Percentiles rank a stretch among this genome's conserved stretches.
Conservation (phyloP, 2,888 invertebrate species). For the Heliconius sara region DNA sequence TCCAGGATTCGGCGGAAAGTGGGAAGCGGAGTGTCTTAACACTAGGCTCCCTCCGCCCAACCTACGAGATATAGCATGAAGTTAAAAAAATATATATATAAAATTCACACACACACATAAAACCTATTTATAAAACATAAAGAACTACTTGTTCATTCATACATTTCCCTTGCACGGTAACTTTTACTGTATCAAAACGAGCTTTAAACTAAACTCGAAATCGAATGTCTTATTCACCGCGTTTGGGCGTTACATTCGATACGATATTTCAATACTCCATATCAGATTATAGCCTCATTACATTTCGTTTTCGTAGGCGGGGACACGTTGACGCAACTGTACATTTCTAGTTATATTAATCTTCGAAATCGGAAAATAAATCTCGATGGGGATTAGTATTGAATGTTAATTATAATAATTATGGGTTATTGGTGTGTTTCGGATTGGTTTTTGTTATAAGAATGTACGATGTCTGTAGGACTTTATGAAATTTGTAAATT, state of each 20-base stretch:
- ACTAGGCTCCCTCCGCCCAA: too few relatives aligned
- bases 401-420: conserved; percentile 49
- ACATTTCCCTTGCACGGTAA: conserved; percentile 2
- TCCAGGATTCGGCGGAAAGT: too few relatives aligned
- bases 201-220: conserved; percentile 24
- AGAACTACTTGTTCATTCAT: background rate
- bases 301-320: conserved; percentile 67
- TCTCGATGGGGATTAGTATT: conserved; percentile 50
- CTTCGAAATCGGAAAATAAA: conserved; percentile 52
- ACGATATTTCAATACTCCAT: conserved; percentile 62
- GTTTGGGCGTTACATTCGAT: conserved; percentile 64
- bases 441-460: conserved; percentile 23
- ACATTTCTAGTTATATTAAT: conserved; percentile 55
- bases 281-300: conserved; percentile 76
- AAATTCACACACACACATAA: background rate
- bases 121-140: background rate
- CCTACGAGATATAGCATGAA: too few relatives aligned
- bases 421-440: conserved; percentile 31
- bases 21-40: too few relatives aligned
- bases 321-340: conserved; percentile 60
- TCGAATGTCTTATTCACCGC: conserved; percentile 53
- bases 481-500: background rate
- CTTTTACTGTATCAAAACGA: conserved; percentile 32
- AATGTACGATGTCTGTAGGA: background rate
- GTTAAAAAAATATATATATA: too few relatives aligned